A percentile compares a stretch with the other conserved stretches of the same genome.
Evolutionary conservation across 2,797 vertebrate genomes (phyloP).

Genomic region (Tauraco hartlaubi): DNA sequence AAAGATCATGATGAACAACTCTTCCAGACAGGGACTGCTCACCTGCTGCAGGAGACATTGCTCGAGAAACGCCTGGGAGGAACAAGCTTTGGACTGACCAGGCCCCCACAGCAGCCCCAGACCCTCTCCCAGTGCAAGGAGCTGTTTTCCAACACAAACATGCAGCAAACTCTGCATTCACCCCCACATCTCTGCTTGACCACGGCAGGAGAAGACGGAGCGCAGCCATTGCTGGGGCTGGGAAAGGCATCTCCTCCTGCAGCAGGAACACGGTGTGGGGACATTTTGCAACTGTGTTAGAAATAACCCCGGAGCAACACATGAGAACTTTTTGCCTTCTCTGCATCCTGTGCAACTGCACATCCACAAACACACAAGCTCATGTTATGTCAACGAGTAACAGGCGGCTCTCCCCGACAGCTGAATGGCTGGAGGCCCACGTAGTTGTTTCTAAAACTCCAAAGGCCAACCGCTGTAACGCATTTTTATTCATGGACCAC

Average conservation of each 20-base stretch:
- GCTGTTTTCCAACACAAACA: neutral
- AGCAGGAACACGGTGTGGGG: accelerated
- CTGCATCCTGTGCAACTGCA: neutral
- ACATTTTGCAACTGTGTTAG: neutral
- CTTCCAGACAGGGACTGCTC: neutral
- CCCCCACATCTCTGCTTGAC: neutral
- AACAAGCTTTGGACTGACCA: neutral
- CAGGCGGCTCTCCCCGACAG: neutral
- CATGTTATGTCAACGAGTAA: accelerated
- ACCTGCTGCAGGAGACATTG: neutral
- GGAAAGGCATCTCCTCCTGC: neutral
- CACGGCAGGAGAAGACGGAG: neutral
- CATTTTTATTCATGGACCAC: neutral
- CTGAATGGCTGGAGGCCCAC: neutral
- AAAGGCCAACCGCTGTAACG: neutral
- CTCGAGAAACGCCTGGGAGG: neutral
- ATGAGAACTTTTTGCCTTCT: neutral
- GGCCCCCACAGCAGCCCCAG: neutral
- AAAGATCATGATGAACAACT: accelerated
- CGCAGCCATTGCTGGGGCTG: neutral
- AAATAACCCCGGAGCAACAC: neutral
- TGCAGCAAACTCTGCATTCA: neutral
- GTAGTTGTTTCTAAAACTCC: neutral
- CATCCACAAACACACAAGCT: neutral
- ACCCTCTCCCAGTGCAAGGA: accelerated